Evolutionary conservation across 2,888 invertebrate genomes (phyloP), one percentile per base, ranked within the genome.

Genomic region (Coleophora deauratella): DNA sequence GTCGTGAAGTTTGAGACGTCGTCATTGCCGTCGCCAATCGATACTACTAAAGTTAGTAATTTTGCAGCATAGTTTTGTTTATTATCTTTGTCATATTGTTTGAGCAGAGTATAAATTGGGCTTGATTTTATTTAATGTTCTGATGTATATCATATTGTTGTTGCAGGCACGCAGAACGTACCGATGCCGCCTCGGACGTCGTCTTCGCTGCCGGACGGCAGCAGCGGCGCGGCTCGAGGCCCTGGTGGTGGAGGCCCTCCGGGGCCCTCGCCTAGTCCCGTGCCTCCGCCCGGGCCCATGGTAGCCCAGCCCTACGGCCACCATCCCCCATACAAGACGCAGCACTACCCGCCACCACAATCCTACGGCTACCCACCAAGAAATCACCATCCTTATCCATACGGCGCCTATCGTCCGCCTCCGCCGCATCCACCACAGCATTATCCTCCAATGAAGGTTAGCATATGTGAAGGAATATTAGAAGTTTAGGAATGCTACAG

Each of bases 151-250:
- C 21, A 6, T 21, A 21, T 21, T 6, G 39, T 39, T 44, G 28
- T 86, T 81, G 33, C 79, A 93, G 93, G 93, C 73, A 93, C 92
- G 79, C 94, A 94, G 91, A 96, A 93, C 92, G 93, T 95, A 91
- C 93, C 95, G 87, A 96, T 97, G 93, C 96, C 97, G 77, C 95
- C 95, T 74, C 92, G 97, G 74, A 97, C 97, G 79, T 94, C 96
- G 66, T 96, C 96, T 79, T 87, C 91, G 86, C 74, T 91, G 87
- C 77, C 82, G 54, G 86, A 77, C 77, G 89, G 87, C 82, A 78
- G 77, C 71, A 86, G 79, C 51, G 69, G 71, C 56, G 72, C 72
- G 59, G 65, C 63, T 57, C 72, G 74, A 47, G 55, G 62, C 40
- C 66, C 64, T 43, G 65, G 62, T 43, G 67, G 72, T 47, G 59